Evolutionary conservation across 1,140 invertebrate species (phyloP), one percentile per base, ranked within the genome.

Genomic region (Hylaeus volcanicus): DNA sequence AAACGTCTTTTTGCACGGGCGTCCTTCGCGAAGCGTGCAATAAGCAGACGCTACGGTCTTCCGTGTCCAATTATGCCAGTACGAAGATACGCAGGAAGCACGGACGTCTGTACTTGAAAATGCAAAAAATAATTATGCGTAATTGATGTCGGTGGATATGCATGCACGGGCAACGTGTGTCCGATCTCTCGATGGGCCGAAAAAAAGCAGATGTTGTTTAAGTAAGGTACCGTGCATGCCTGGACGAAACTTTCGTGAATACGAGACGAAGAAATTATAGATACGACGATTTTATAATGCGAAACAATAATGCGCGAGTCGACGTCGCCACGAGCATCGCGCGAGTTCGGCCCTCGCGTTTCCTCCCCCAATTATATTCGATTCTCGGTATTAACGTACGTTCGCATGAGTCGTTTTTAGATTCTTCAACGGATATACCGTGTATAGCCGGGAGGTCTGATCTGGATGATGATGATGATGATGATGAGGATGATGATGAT

Each of bases 401-500:
- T 80, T 80, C 68, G 79, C 63, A 65, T 73, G 82, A 83, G 66
- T 74, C 72, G 66, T 66, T 83, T 84, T 81, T 85, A 85, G 84
- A 85, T 85, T 85, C 58, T 61, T 55, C 12, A 37, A 72, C 60
- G 63, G 64, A 85, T 82, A 85, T 85, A 84, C 51, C 26, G 66
- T 64, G 68, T 69, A 48, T 76, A 81, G 77, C 77, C 84, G 39
- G 73, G 73, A 84, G 84, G 76, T 81, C 78, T 72, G 84, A 85
- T 85, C 82, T 85, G 84, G 84, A 84, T 76, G 79, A 85, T 74
- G 83, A 85, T 78, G 74, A 82, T 78, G 64, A 79, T 69, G 77
- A 71, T 81, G 68, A 79, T 60, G 64, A 79, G 79, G 81, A 79
- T 85, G 77, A 85, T 80, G 80, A 84, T 69, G 82, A 82, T 70